A percentile compares a stretch with the other conserved stretches of the same genome.
Conservation (phyloP, 2,797 vertebrate species). For the Sternarchorhynchus goeldii region DNA sequence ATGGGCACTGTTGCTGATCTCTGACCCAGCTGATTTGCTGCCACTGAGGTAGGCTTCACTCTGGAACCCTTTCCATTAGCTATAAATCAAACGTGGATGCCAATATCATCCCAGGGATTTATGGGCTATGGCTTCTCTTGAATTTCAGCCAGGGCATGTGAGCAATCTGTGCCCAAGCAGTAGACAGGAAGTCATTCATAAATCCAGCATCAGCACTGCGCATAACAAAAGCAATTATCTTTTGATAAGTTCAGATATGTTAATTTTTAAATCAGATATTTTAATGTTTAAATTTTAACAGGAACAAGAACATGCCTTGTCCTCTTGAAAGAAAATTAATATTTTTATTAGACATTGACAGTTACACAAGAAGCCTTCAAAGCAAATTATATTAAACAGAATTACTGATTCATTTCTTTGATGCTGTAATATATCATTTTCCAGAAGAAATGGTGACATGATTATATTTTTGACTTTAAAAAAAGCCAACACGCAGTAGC, state of each 20-base stretch:
- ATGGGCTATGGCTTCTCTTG: conserved; percentile 51
- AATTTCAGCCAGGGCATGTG: conserved; percentile 27
- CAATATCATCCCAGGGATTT: conserved; percentile 72
- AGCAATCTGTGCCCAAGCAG: conserved; percentile 13
- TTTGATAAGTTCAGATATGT: not conserved
- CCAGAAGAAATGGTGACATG: not conserved
- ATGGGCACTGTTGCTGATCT: conserved; percentile 21
- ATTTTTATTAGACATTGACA: no score
- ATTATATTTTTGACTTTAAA: not conserved
- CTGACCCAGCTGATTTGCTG: conserved; percentile 34
- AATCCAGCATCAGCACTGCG: not conserved
- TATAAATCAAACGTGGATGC: conserved; percentile 68
- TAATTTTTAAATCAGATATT: no score
- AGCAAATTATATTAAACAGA: not conserved
- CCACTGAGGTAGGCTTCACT: conserved; percentile 46
- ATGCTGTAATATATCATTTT: not conserved
- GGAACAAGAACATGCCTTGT: not conserved
- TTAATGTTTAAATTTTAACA: not conserved
- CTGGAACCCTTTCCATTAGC: conserved; percentile 54
- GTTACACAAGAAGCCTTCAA: no score
- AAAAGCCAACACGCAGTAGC: not conserved
- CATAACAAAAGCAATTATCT: conserved; percentile 1
- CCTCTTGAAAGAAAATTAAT: no score
- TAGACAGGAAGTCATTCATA: conserved; percentile 15
- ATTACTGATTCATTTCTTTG: not conserved